These are phyloP conservation scores for Peromyscus nudipes DNA, from an alignment of 2,797 vertebrate genomes.

Conservation along the genomic window DNA sequence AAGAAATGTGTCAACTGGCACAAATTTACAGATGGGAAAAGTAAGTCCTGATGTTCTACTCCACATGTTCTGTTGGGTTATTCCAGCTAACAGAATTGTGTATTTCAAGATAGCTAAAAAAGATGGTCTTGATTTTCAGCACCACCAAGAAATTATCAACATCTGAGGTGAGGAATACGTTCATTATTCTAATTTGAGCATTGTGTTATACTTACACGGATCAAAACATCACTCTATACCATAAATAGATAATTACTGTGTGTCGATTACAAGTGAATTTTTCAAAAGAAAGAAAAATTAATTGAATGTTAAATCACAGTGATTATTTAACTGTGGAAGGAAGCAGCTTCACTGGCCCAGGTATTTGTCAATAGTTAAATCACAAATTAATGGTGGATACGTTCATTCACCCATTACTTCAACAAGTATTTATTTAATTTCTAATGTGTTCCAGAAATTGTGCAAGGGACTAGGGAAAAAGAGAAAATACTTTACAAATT, in stretches of 20 bases:
- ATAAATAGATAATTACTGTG: not conserved
- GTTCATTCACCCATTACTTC: slow-evolving; percentile 34
- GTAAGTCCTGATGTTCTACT: not conserved
- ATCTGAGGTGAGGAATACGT: not conserved
- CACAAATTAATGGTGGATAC: slow-evolving; percentile 14
- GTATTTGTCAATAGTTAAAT: slow-evolving; percentile 57
- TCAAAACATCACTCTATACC: not conserved
- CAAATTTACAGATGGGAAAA: not conserved
- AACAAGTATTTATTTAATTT: not conserved
- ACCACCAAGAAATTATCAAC: not conserved
- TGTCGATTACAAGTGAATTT: not conserved
- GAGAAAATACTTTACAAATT: slow-evolving; percentile 42
- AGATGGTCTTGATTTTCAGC: not conserved
- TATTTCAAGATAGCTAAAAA: not conserved
- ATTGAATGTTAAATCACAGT: not conserved
- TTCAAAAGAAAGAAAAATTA: slow-evolving; percentile 37
- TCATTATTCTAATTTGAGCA: not conserved
- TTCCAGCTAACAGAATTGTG: not conserved
- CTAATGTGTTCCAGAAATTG: not conserved
- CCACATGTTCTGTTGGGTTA: not conserved
- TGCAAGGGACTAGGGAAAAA: not conserved
- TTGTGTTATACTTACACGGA: not conserved
- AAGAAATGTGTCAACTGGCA: not conserved
- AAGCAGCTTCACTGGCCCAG: not conserved
- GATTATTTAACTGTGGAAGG: slow-evolving; percentile 4